These are phyloP conservation scores for Cheilosia variabilis DNA, from an alignment of 2,888 invertebrate species.

Conservation along the genomic window DNA sequence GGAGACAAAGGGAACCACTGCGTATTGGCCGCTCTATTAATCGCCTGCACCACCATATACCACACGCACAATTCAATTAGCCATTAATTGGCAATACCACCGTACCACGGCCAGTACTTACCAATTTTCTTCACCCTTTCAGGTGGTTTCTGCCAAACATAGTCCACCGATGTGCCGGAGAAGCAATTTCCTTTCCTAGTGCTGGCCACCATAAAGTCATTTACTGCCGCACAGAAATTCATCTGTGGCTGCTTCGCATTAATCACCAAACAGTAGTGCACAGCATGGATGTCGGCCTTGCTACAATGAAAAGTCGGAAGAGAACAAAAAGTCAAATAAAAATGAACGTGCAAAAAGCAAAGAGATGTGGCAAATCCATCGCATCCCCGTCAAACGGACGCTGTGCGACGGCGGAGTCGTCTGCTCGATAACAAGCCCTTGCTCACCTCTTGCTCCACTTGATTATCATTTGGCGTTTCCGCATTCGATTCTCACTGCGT, in stretches of 20 bases:
- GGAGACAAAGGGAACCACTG: too few relatives aligned
- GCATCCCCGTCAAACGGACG: background rate
- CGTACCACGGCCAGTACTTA: constrained; percentile 57
- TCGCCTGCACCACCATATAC: background rate
- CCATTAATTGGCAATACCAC: constrained; percentile 20
- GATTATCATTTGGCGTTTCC: constrained; percentile 83
- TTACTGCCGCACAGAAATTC: constrained; percentile 78
- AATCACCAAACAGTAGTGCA: constrained; percentile 83
- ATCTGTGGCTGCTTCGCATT: constrained; percentile 77
- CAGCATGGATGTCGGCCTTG: constrained; percentile 83
- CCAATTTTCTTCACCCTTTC: constrained; percentile 80
- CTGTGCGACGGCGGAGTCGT: background rate
- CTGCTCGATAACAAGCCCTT: constrained; percentile 20
- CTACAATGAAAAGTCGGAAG: constrained; percentile 73
- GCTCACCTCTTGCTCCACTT: constrained; percentile 83
- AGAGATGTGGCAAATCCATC: constrained; percentile 44
- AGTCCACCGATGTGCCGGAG: constrained; percentile 78
- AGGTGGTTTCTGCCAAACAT: constrained; percentile 80
- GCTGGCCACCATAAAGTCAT: constrained; percentile 77
- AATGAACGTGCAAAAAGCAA: constrained; percentile 14
- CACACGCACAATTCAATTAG: constrained; percentile 41
- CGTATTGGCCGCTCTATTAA: too few relatives aligned
- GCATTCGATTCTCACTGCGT: constrained; percentile 82
- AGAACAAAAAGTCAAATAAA: background rate
- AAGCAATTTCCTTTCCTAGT: constrained; percentile 72